These are phyloP conservation scores for Empis stercorea DNA, from an alignment of 2,888 invertebrate species.

Conservation along the genomic window DNA sequence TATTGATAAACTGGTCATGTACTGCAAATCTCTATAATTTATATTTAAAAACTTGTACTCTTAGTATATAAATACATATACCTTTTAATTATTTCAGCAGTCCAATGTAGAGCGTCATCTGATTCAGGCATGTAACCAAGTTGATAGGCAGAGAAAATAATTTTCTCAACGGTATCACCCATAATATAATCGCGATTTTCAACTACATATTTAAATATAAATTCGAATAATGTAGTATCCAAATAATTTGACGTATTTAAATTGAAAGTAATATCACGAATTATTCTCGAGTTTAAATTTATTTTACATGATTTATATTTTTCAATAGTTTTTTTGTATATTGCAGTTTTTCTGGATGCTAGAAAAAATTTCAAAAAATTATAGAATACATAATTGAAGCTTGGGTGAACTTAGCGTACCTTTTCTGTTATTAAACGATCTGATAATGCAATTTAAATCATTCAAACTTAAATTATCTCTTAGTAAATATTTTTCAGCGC, in stretches of 20 bases:
- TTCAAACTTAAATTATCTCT: constrained; percentile 17
- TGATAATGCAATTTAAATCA: constrained; percentile 28
- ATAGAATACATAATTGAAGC: too few relatives aligned
- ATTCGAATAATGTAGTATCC: constrained; percentile 37
- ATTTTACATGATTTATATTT: constrained; percentile 27
- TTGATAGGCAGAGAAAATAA: constrained; percentile 38
- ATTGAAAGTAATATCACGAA: constrained; percentile 36
- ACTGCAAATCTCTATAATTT: constrained; percentile 40
- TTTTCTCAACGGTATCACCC: constrained; percentile 40
- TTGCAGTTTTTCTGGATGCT: constrained; percentile 28
- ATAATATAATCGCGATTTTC: constrained; percentile 34
- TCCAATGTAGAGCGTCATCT: constrained; percentile 30
- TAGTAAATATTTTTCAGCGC: constrained; percentile 27
- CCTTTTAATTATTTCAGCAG: constrained; percentile 37
- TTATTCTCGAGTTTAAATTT: constrained; percentile 35
- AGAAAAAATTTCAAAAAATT: too few relatives aligned
- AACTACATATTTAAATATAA: constrained; percentile 37
- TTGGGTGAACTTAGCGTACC: constrained; percentile 17
- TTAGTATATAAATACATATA: constrained; percentile 15
- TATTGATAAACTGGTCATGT: constrained; percentile 40
- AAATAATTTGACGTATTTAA: constrained; percentile 33
- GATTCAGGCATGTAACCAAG: constrained; percentile 39
- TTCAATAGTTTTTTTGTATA: constrained; percentile 29
- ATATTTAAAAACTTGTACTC: too few relatives aligned
- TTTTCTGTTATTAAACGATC: constrained; percentile 27